Evolutionary conservation across 23 tunicate genomes (phyloP).

Genomic region (Ascidia mentula): DNA sequence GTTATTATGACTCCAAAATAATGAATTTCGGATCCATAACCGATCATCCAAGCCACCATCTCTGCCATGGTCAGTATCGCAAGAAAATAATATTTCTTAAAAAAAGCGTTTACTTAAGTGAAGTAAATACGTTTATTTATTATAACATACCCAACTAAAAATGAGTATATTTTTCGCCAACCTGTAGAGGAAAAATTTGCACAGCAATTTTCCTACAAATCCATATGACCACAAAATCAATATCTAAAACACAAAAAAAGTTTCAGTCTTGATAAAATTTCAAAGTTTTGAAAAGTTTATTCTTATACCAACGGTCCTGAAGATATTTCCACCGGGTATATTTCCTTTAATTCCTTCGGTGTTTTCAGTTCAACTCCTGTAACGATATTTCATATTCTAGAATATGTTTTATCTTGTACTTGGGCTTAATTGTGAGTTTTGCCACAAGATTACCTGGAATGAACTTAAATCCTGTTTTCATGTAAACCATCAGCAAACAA

Average conservation of each 20-base stretch:
- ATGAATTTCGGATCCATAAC: background rate
- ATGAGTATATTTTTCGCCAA: background rate
- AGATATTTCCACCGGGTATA: background rate
- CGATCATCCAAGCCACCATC: background rate
- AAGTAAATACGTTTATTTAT: background rate
- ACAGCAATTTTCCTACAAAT: background rate
- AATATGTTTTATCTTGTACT: no score
- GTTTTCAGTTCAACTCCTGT: background rate
- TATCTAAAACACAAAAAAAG: background rate
- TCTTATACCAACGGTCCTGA: background rate
- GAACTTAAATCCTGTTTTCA: no score
- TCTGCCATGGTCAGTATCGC: background rate
- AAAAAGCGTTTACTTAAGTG: background rate
- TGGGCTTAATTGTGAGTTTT: no score
- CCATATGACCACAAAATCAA: background rate
- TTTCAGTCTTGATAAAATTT: no score
- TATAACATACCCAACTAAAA: background rate
- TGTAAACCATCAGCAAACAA: no score
- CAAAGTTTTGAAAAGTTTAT: no score
- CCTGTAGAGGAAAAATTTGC: background rate
- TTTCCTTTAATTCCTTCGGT: background rate
- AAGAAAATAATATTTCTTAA: background rate
- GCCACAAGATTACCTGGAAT: no score
- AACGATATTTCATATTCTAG: no score
- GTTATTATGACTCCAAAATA: background rate